Base-by-base conservation (phyloP, 2,888 invertebrate genomes). In the Pterostichus madidus region DNA sequence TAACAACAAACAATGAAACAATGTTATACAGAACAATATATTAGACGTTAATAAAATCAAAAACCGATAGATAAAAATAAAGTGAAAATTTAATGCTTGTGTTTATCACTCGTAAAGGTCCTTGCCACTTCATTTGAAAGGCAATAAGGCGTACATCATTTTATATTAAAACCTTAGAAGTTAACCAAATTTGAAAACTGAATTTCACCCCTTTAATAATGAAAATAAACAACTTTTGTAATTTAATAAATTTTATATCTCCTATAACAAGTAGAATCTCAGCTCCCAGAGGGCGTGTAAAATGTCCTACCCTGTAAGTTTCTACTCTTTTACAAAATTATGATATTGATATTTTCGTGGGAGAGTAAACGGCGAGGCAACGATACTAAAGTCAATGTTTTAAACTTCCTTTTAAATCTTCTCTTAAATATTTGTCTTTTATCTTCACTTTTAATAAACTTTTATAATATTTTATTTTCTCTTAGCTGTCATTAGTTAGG, bases 211-310 rank as follows among this genome's bases (percentile, higher is more conserved):
- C 31, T 59, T n/a, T 59, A 59, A 31, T 59, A 59, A 59, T 31
- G 59, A 59, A 59, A 59, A 59, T 59, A 31, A 59, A 59, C 24
- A 59, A 59, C 24, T 59, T 59, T 31, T 2, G 59, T 59, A 59
- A 59, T 59, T 59, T 59, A 59, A 59, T 59, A 59, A 59, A 59
- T 59, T 59, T 59, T 59, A 59, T 31, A 59, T 59, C 59, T 31
- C 31, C 31, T 24, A 17, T 31, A 59, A 59, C 59, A 59, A 24
- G 24, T 0, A 24, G 59, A 52, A 52, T 59, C 24, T 15, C 31
- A 24, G 1, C 2, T 59, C 59, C 59, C 59, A 5, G 11, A 24
- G 59, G 59, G 17, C 2, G 11, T 59, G 59, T 59, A 59, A 59
- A 59, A 10, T 5, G 59, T 59, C 59, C 10, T 24, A 59, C 31